phyloP scores from a whole-genome alignment of 2,888 invertebrate genomes.

The Pyrrhosoma nymphula region DNA sequence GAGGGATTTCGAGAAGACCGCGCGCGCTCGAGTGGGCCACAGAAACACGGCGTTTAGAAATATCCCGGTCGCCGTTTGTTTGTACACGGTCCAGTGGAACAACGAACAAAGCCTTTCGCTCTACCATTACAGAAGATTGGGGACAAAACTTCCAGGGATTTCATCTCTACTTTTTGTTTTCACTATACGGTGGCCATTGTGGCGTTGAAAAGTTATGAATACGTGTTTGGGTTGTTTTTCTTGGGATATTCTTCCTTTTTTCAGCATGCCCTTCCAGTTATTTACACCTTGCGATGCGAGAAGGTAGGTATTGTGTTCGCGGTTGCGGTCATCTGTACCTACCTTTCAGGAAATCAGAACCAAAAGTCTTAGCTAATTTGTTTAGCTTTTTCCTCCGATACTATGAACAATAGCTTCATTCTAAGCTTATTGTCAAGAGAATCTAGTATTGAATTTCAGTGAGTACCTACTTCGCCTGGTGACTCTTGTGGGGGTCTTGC shows the following conservation, averaged over 20 bases:
- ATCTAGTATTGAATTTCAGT: too few relatives aligned
- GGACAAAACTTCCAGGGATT: not conserved
- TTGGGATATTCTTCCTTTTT: not conserved
- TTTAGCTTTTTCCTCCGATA: too few relatives aligned
- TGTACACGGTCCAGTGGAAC: not conserved
- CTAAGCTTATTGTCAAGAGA: too few relatives aligned
- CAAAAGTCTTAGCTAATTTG: too few relatives aligned
- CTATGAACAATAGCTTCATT: too few relatives aligned
- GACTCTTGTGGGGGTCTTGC: too few relatives aligned
- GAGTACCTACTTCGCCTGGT: too few relatives aligned
- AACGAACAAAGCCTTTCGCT: not conserved
- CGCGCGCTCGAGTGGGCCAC: not conserved
- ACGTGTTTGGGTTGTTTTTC: not conserved
- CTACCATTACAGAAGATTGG: not conserved
- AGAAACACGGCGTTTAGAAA: not conserved
- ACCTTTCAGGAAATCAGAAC: too few relatives aligned
- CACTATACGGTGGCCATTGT: not conserved
- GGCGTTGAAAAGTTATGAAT: not conserved
- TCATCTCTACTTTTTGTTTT: not conserved
- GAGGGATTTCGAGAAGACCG: not conserved
- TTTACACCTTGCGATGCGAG: too few relatives aligned
- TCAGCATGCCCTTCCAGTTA: not conserved
- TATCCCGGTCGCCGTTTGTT: not conserved
- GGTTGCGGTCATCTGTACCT: too few relatives aligned
- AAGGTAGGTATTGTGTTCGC: too few relatives aligned